These are phyloP conservation scores for Aphaenogaster floridana DNA, from an alignment of 1,140 invertebrate species.

Conservation along the genomic window DNA sequence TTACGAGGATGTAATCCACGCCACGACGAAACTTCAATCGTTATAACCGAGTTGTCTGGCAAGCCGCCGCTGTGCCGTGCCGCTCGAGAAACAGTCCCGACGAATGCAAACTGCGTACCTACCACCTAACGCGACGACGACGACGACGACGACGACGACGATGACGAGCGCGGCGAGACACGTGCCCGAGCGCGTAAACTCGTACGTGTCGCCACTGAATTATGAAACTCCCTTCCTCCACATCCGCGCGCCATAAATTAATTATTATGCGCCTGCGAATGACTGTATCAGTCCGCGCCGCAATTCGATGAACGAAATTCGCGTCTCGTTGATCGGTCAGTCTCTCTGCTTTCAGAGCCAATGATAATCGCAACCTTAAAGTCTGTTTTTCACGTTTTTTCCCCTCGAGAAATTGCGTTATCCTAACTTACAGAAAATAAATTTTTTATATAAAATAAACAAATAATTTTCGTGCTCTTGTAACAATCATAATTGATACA, in stretches of 20 bases:
- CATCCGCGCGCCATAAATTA: slow-evolving; percentile 62
- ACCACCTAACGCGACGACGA: slow-evolving; percentile 55
- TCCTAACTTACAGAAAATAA: not conserved
- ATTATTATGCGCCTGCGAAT: slow-evolving; percentile 64
- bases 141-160: slow-evolving; percentile 56
- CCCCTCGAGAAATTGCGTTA: not conserved
- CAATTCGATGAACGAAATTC: not conserved
- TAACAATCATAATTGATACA: not conserved
- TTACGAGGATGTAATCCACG: slow-evolving; percentile 75
- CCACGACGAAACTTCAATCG: slow-evolving; percentile 79
- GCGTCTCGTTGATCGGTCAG: not conserved
- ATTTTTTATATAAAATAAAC: not conserved
- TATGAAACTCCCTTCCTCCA: slow-evolving; percentile 54
- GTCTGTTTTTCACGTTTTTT: not conserved
- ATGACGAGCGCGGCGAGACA: slow-evolving; percentile 67
- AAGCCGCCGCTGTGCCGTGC: slow-evolving; percentile 54
- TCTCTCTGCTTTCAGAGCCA: not conserved
- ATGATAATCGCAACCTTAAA: not conserved
- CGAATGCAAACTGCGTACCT: slow-evolving; percentile 69
- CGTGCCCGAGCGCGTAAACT: slow-evolving; percentile 71
- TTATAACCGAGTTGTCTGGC: slow-evolving; percentile 80
- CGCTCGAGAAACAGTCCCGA: slow-evolving; percentile 74
- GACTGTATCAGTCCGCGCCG: slow-evolving; percentile 37
- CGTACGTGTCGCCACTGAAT: slow-evolving; percentile 67
- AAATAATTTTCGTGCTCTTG: not conserved